Conservation (phyloP, 2,113 vertebrate genomes). For the Elgaria multicarinata region DNA sequence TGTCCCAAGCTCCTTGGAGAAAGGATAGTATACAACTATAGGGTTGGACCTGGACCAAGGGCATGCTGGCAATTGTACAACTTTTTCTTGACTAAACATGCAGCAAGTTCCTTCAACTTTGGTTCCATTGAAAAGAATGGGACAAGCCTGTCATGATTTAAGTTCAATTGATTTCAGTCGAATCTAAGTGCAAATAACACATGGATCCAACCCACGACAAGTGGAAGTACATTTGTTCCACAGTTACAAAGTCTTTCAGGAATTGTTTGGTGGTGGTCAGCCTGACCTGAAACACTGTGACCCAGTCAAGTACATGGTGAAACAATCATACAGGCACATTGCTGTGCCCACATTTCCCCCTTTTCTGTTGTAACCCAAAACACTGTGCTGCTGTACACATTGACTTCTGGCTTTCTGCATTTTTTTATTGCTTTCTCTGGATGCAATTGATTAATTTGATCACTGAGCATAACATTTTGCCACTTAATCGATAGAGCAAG, state of each 20-base stretch:
- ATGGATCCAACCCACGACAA: neutral
- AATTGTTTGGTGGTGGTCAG: neutral
- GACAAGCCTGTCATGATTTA: neutral
- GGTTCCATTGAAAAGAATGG: neutral
- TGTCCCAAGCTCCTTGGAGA: neutral
- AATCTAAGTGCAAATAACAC: neutral
- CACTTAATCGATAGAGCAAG: slow-evolving; percentile 48
- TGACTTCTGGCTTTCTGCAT: neutral
- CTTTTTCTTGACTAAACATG: no score
- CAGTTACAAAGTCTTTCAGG: neutral
- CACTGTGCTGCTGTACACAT: neutral
- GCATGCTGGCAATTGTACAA: no score
- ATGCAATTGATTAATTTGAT: slow-evolving; percentile 41
- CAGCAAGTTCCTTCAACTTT: no score
- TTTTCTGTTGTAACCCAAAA: neutral
- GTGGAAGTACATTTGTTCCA: neutral
- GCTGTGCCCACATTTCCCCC: neutral
- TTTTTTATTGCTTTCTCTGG: slow-evolving; percentile 30
- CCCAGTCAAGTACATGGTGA: neutral
- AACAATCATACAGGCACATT: neutral
- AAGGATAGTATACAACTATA: neutral
- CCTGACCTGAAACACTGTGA: neutral
- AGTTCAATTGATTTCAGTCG: neutral
- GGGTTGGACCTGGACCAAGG: neutral
- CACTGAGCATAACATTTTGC: slow-evolving; percentile 15